phyloP scores from a whole-genome alignment of 2,113 vertebrate genomes.

The Panthera leo region DNA sequence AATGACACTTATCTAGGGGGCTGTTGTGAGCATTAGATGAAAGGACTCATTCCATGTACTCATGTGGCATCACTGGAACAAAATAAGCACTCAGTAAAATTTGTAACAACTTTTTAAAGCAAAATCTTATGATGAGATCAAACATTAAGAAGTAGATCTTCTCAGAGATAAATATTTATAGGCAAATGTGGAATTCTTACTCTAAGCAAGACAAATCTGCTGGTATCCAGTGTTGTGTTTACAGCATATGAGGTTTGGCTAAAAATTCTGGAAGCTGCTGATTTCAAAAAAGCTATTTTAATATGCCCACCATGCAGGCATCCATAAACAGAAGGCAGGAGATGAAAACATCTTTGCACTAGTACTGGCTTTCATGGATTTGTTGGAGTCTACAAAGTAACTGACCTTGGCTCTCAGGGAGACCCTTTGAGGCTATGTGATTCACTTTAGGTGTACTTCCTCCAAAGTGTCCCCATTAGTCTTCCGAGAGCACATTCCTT shows the following conservation, averaged over 20 bases:
- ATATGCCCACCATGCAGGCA: background rate
- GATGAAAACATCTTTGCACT: background rate
- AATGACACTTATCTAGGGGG: no score
- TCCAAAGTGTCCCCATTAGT: rapidly evolving
- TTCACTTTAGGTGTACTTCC: no score
- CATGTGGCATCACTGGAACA: background rate
- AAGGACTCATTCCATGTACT: background rate
- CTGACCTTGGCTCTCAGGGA: background rate
- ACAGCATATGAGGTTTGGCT: background rate
- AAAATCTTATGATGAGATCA: background rate
- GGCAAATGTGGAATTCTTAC: background rate
- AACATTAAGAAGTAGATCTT: background rate
- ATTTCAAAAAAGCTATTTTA: background rate
- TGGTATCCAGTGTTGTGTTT: background rate
- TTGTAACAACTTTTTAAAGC: background rate
- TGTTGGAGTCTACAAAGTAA: background rate
- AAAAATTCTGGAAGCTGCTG: background rate
- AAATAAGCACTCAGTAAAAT: background rate
- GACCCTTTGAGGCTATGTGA: background rate
- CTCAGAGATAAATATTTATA: background rate
- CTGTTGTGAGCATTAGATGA: background rate
- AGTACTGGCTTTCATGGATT: background rate
- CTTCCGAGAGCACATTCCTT: background rate
- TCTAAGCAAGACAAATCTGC: background rate
- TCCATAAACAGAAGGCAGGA: background rate